Base-by-base conservation (phyloP, 2,113 vertebrate species). In the Tachysurus vachellii region DNA sequence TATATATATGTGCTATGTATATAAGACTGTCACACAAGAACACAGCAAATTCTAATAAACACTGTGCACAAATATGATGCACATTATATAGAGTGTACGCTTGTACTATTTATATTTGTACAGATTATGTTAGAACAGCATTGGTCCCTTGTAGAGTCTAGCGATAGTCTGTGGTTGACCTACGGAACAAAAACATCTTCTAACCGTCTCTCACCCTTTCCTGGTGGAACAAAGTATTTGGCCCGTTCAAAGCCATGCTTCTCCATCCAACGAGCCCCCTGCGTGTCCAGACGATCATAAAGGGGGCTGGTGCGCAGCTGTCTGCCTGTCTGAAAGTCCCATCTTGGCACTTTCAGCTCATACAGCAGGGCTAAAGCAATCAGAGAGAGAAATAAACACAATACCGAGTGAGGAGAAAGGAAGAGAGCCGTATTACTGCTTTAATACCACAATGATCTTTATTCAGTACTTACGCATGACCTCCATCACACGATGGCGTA, bases 231-330 rank as follows among this genome's bases (percentile, higher is more conserved):
- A 83, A 99, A 99, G 89, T 97, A 99, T 89, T 99, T 99, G 62
- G 97, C 96, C 83, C 98, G 95, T 93, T 99, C 98, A 61, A 99
- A 99, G 8, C 98, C 98, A 0, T 99, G 98, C 88, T 99, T 99
- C 92, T 99, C 98, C 98, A 99, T 99, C 98, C 98, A 99, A 50
- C 97, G 94, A 1, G 97, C 98, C 36, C 98, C 98, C 90, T 99
- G 98, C 0, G 96, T 97, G 19, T 99, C 98, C 90, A 99, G 93
- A 0, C 98, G 97, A 92, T 99, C 98, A 0, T 99, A 99, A 47
- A 99, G 91, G 0, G 98, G 98, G 1, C 98, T 99, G 0, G 98
- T 99, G 5, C 98, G 95, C 82, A 99, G 94, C 94, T 99, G 98
- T 62, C 98, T 93, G 4, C 98, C 98, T 0, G 98, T 99, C 95